phyloP scores from a whole-genome alignment of 2,888 invertebrate species.

The Andrena bucephala region DNA sequence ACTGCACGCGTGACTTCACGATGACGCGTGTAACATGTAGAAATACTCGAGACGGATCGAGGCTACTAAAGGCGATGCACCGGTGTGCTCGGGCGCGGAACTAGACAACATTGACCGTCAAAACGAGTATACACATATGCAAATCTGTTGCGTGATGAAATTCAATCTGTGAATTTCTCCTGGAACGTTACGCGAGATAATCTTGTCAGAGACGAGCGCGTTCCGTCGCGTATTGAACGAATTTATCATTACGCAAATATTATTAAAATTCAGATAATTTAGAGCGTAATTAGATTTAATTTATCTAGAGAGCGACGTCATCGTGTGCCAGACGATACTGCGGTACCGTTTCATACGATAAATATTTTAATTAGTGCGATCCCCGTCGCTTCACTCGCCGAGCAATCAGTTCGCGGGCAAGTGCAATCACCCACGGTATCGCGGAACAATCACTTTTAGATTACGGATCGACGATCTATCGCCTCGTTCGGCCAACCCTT shows the following conservation, averaged over 20 bases:
- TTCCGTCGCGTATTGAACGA: background rate
- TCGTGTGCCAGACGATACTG: background rate
- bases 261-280: conserved; percentile 55
- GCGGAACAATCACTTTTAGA: background rate
- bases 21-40: background rate
- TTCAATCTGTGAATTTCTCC: conserved; percentile 36
- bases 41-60: background rate
- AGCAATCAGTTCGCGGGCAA: background rate
- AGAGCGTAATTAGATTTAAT: conserved; percentile 38
- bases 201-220: conserved; percentile 3
- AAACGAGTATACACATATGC: background rate
- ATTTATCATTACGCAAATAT: conserved; percentile 57
- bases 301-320: conserved; percentile 46
- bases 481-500: background rate
- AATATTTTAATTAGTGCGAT: conserved; percentile 23
- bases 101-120: background rate
- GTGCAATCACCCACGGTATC: background rate
- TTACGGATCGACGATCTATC: background rate
- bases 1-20: background rate
- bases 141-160: conserved; percentile 46
- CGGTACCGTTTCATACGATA: background rate
- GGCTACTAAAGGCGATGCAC: background rate
- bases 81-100: background rate
- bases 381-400: background rate
- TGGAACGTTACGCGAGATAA: conserved; percentile 39